Percentiles rank a stretch among this genome's conserved stretches.
phyloP scores from a whole-genome alignment of 2,113 vertebrate genomes.

The Oreamnos americanus region DNA sequence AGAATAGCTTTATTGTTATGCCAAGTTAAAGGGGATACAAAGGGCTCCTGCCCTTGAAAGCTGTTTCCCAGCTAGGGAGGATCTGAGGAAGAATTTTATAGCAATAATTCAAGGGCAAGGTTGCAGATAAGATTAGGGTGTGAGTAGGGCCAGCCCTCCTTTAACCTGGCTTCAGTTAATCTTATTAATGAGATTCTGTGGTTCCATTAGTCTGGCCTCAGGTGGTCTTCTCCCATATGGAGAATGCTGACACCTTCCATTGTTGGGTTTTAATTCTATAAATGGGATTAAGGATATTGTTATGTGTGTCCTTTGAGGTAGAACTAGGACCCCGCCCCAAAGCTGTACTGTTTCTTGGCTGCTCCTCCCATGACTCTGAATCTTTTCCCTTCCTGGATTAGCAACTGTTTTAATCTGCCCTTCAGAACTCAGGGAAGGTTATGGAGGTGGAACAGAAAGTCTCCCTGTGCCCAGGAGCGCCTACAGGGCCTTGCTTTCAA shows the following conservation, averaged over 20 bases:
- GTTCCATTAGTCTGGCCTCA: not conserved
- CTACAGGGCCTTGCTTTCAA: not conserved
- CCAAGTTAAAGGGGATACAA: not conserved
- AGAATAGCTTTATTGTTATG: not conserved
- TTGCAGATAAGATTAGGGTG: not conserved
- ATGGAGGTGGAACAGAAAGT: not conserved
- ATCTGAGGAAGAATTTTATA: not conserved
- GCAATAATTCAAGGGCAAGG: not conserved
- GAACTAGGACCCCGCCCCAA: not conserved
- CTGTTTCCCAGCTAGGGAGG: not conserved
- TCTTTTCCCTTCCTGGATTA: not conserved
- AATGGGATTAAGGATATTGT: not conserved
- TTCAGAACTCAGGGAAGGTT: not conserved
- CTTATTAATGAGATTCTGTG: not conserved
- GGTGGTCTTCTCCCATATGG: not conserved
- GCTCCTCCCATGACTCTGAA: not conserved
- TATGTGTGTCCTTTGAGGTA: not conserved
- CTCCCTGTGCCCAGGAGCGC: not conserved
- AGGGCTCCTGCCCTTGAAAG: not conserved
- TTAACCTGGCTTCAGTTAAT: not conserved
- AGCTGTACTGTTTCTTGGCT: not conserved
- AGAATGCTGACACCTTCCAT: not conserved
- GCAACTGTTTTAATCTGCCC: not conserved
- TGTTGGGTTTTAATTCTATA: not conserved
- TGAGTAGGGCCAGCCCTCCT: not conserved